Evolutionary conservation across 2,888 invertebrate genomes (phyloP).

Genomic region (Panzeria rudis): DNA sequence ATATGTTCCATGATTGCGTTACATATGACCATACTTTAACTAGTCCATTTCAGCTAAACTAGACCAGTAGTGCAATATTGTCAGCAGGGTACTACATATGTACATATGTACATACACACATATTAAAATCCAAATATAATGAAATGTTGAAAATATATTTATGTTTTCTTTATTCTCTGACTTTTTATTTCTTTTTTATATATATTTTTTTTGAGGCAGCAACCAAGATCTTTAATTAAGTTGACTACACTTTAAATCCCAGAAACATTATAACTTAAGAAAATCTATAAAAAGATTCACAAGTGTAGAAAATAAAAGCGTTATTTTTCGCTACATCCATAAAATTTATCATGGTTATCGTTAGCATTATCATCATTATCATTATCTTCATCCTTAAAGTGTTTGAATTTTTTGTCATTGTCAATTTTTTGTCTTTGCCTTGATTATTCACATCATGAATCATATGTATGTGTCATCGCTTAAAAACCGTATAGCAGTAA

Average conservation of each 20-base stretch:
- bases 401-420: not conserved
- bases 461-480: conserved; percentile 33
- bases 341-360: conserved; percentile 21
- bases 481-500: conserved; percentile 20
- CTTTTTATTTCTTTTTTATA: not conserved
- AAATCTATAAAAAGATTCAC: not conserved
- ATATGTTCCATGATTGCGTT: too few relatives aligned
- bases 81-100: not conserved
- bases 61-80: too few relatives aligned
- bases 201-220: not conserved
- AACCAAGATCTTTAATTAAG: conserved; percentile 61
- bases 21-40: too few relatives aligned
- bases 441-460: not conserved
- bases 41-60: too few relatives aligned
- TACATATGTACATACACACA: not conserved
- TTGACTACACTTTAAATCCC: conserved; percentile 57
- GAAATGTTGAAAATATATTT: not conserved
- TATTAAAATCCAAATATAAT: not conserved
- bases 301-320: not conserved
- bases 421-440: conserved; percentile 24
- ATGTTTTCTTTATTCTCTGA: conserved; percentile 14
- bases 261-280: conserved; percentile 13
- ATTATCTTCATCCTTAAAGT: not conserved
- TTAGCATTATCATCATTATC: conserved; percentile 9
- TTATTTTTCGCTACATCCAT: not conserved